Percentiles rank a stretch among this genome's conserved stretches.
These are phyloP conservation scores for Pollenia griseotomentosa DNA, from an alignment of 2,888 invertebrate genomes.

Conservation along the genomic window DNA sequence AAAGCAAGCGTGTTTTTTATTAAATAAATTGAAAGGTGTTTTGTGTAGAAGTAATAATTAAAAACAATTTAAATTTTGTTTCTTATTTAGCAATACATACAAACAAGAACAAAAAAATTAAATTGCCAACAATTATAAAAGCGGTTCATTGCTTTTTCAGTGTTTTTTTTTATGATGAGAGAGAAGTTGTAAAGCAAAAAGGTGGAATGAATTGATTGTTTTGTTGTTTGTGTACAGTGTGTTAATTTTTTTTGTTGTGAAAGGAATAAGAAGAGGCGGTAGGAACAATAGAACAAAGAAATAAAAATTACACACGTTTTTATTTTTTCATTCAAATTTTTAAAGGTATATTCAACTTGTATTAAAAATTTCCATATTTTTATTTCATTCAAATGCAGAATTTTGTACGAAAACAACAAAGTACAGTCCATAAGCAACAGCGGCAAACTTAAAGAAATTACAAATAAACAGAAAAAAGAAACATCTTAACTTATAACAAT, in stretches of 20 bases:
- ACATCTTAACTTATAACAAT: not conserved
- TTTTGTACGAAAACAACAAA: constrained; percentile 53
- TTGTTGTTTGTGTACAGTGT: constrained; percentile 27
- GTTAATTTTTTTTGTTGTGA: constrained; percentile 39
- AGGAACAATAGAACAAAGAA: constrained; percentile 50
- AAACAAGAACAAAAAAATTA: constrained; percentile 20
- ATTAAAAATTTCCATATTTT: constrained; percentile 46
- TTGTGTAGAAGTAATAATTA: constrained; percentile 18
- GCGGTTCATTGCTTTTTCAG: constrained; percentile 30
- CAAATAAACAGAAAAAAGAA: constrained; percentile 3
- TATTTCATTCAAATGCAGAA: constrained; percentile 60
- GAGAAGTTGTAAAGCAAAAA: constrained; percentile 11
- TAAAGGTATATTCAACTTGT: constrained; percentile 43
- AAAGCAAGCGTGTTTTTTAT: constrained; percentile 51
- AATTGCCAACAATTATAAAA: constrained; percentile 28
- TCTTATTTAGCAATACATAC: constrained; percentile 53
- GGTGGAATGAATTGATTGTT: constrained; percentile 26
- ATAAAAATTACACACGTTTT: constrained; percentile 51
- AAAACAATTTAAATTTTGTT: constrained; percentile 37
- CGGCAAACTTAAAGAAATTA: not conserved
- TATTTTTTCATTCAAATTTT: constrained; percentile 48
- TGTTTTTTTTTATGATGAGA: not conserved
- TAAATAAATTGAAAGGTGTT: constrained; percentile 45
- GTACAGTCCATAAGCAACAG: constrained; percentile 58
- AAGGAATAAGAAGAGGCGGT: constrained; percentile 19